These are phyloP conservation scores for Zeus faber DNA, from an alignment of 2,113 vertebrate species.

Conservation along the genomic window DNA sequence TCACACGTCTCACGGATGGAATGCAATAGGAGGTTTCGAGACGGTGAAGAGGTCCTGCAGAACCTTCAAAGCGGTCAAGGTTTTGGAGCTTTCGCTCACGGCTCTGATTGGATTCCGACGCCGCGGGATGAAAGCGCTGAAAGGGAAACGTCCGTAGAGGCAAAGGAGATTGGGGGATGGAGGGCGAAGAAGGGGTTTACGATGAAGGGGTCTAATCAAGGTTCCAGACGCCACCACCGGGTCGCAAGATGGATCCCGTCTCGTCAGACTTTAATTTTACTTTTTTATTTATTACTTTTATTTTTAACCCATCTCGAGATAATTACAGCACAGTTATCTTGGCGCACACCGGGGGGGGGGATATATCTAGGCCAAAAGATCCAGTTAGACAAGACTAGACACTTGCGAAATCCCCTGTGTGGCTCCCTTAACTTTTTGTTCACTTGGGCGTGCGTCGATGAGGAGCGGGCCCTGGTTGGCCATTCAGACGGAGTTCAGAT, in stretches of 20 bases:
- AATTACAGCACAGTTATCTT: constrained; percentile 45
- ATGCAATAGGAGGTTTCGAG: no score
- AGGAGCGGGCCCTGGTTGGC: constrained; percentile 50
- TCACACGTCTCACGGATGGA: no score
- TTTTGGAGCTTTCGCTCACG: no score
- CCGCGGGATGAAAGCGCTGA: no score
- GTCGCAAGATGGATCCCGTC: constrained; percentile 56
- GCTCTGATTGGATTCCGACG: no score
- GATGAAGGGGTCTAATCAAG: constrained; percentile 41
- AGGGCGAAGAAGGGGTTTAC: constrained; percentile 6
- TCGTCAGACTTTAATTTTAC: no score
- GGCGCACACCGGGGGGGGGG: constrained; percentile 34
- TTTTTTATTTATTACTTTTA: no score
- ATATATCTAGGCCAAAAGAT: constrained; percentile 58
- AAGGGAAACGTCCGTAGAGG: constrained; percentile 15
- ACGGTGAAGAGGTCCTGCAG: no score
- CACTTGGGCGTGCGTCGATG: constrained; percentile 19
- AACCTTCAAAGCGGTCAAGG: no score
- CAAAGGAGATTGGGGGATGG: background rate
- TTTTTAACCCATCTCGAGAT: constrained; percentile 54
- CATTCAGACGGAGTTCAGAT: constrained; percentile 37
- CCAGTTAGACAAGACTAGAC: constrained; percentile 52
- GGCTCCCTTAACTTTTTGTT: constrained; percentile 51
- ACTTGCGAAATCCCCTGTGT: constrained; percentile 26
- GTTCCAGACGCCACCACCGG: constrained; percentile 43